Evolutionary conservation across 2,797 vertebrate genomes (phyloP), one percentile per base, ranked within the genome.

Genomic region (Malacoraja senta): DNA sequence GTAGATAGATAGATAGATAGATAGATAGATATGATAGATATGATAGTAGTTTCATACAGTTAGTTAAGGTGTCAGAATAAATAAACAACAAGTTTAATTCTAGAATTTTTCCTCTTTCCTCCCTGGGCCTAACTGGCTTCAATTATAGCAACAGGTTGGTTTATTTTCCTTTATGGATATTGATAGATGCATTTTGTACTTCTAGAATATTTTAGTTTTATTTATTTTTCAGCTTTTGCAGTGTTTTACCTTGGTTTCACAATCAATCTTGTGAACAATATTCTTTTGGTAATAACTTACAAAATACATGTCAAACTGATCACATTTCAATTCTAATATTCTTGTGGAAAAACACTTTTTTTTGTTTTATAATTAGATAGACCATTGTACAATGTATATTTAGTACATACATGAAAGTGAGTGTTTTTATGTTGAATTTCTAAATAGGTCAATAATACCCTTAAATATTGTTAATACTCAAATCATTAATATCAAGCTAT

Each of bases 51-150:
- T 21, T 7, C 65, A 72, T 19, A 21, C 9, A 65, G n/a, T 68
- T 8, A 26, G 44, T 53, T 44, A n/a, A 29, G 26, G 58, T 15
- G 12, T 63, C 17, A 61, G 21, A 38, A 38, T 3, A 61, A 95
- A 94, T 93, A 94, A 93, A 3, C 77, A 93, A 93, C 38, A 38
- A 38, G 38, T 38, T 38, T 38, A 38, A 38, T 38, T 68, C 63
- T 32, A 88, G 13, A n/a, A 65, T 68, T 21, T 13, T 88, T 88
- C 15, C 29, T 8, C 8, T 65, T 86, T 63, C 29, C 29, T 68
- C 65, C 2, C 21, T 65, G n/a, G 53, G 32, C 9, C 19, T 32
- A 63, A 63, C 58, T n/a, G 44, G 3, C 44, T 83, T 58, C 29
- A 86, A 63, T 7, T 86, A 26, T 32, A 8, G n/a, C 15, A 65